Base-by-base conservation (phyloP, 2,797 vertebrate genomes). In the Cryptoblepharus egeriae region DNA sequence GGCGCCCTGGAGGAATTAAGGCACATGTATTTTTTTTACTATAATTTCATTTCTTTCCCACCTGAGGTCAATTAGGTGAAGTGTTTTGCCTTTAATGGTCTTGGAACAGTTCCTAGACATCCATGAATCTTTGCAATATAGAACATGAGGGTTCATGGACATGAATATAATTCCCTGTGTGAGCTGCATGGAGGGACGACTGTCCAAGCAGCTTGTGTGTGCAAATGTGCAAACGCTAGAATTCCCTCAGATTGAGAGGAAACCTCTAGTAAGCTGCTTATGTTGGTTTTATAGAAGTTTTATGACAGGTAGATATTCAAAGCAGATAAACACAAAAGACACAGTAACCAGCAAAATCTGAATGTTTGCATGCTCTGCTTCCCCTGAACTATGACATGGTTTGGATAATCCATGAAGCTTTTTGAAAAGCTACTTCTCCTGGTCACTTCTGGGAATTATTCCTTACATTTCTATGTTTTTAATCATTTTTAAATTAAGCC, bases 121-220 rank as follows among this genome's bases (percentile, higher is more conserved):
- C 45, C 57, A 28, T 39, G 49, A 73, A 22, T 26, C 22, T 1
- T 37, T 52, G 32, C 28, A 16, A 69, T 39, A 32, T 39, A 32
- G 22, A 30, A 32, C 20, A 49, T 45, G 37, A 73, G 5, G 70
- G 18, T 20, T 85, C 37, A 52, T 24, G 69, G 79, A 83, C 73
- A 86, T 81, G 69, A 86, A 57, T n/a, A 82, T 2, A 79, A 69
- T 68, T n/a, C 32, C 72, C 74, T 79, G 73, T 24, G 13, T 16
- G 55, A 11, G 49, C 39, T 45, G 63, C 84, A 67, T 52, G 86
- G 85, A 78, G 81, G 86, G 68, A 52, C 18, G n/a, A 45, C 76
- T 77, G 45, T 82, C 82, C 77, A 74, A 16, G n/a, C 35, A 80
- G 32, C 61, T 57, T 85, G 55, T 80, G 74, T 55, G 60, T 80